phyloP scores from a whole-genome alignment of 2,113 vertebrate species.

The Oceanites oceanicus region DNA sequence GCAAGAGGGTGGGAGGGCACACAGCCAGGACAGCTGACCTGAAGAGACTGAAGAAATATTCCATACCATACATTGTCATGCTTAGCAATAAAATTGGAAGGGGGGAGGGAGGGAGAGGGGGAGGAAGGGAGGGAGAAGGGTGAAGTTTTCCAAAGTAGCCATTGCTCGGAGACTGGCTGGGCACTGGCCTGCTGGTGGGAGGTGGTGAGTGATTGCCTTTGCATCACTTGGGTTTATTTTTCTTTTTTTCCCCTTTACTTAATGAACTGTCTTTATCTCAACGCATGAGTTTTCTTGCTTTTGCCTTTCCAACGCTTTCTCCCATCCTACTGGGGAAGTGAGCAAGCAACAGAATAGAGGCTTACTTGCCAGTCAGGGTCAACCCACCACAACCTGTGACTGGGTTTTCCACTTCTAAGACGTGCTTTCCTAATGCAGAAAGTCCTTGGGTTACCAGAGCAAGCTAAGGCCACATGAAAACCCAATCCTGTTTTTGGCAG shows the following conservation, averaged over 20 bases:
- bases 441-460: not conserved
- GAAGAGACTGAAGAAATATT: not conserved
- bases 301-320: not conserved
- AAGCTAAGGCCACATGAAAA: not conserved
- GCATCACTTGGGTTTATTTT: not conserved
- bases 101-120: not conserved
- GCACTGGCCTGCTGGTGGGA: not conserved
- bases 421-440: not conserved
- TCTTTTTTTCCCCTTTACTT: not conserved
- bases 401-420: not conserved
- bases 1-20: not conserved
- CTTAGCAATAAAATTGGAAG: not conserved
- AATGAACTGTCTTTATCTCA: not conserved
- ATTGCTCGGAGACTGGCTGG: not conserved
- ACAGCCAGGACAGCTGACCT: not conserved
- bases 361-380: not conserved
- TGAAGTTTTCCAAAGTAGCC: not conserved
- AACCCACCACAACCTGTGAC: not conserved
- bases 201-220: not conserved
- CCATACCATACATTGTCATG: not conserved
- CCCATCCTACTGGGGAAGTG: not conserved
- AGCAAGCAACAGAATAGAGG: not conserved
- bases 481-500: not conserved
- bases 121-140: not conserved
- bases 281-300: not conserved